Evolutionary conservation across 1,140 invertebrate species (phyloP), one percentile per base, ranked within the genome.

Genomic region (Drosophila grimshawi): DNA sequence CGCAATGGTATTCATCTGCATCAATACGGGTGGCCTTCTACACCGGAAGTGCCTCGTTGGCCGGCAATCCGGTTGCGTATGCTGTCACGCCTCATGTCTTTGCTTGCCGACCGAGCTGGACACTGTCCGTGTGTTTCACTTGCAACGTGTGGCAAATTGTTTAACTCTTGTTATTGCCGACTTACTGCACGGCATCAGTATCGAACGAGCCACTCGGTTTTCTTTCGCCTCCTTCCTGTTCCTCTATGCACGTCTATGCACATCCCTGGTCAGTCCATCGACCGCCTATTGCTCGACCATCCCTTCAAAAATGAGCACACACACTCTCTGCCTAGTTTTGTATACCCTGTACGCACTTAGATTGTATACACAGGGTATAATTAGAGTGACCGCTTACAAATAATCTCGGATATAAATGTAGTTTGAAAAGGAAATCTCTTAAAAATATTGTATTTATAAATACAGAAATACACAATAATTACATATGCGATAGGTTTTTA

Each of bases 21-120:
- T 97, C 61, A 96, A 97, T 90, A 96, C 95, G 45, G 39, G 95
- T 96, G n/a, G 95, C 94, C n/a, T 94, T 96, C 81, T 96, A 96
- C 92, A 94, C 94, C 5, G 94, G 94, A 60, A 95, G 95, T n/a
- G 92, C 96, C 45, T 94, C 94, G 45, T 92, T 94, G 39, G 94
- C 95, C 52, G 96, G 96, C 6, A 96, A 95, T 91, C 96, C 96
- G 51, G 93, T 94, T 10, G 95, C 95, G 0, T 96, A 94, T 93
- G 95, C 96, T 3, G 93, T 96, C 5, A 96, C 95, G 1, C 96
- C 96, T 4, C 95, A 96, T 80, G 95, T 96, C 70, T 94, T 94
- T 1, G 19, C 1, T 1, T 19, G 19, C 19, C 19, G 19, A 19
- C 93, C 93, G 80, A 89, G 94, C 0, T 94, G 94, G 53, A 95